Evolutionary conservation across 2,797 vertebrate genomes (phyloP), one percentile per base, ranked within the genome.

Genomic region (Gymnoscopelus microlampas): DNA sequence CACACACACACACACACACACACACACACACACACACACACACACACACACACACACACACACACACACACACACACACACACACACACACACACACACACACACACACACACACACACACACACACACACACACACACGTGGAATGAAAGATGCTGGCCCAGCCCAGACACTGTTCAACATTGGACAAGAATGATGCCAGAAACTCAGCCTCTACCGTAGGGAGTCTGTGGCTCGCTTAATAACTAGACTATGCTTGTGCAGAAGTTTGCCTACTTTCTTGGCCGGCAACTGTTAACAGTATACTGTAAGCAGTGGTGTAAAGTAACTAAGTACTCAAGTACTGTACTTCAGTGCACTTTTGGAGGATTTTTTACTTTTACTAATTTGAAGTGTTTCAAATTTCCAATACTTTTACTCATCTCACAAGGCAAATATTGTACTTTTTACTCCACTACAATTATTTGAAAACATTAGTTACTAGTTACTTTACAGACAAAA

Each of bases 41-140:
- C 23, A 11, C 55, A 24, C 9, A 3, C 55, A 65, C 1, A 10
- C 12, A 60, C 19, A 71, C 19, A 68, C 32, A 35, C 5, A 6
- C 47, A 2, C 51, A 58, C 2, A n/a, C n/a, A n/a, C n/a, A 32
- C 11, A 15, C 53, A 65, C n/a, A 54, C 14, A 65, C 14, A 58
- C 19, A 71, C 19, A 68, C 32, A 35, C 32, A 6, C 47, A 2
- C 51, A 58, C 2, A 67, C 48, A 29, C 10, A 23, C 5, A 55
- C 24, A 15, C 6, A 39, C 53, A 56, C 15, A 66, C 15, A 66
- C n/a, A 60, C 19, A 72, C n/a, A 68, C 7, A 9, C 39, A 2
- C 50, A 2, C 53, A 59, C 2, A 58, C 44, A 60, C 49, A 12
- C 53, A 19, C 32, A 66, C 9, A 32, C 5, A 70, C 14, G 63